These are phyloP conservation scores for Anguilla pacifica DNA, from an alignment of 2,797 vertebrate genomes.

Conservation along the genomic window DNA sequence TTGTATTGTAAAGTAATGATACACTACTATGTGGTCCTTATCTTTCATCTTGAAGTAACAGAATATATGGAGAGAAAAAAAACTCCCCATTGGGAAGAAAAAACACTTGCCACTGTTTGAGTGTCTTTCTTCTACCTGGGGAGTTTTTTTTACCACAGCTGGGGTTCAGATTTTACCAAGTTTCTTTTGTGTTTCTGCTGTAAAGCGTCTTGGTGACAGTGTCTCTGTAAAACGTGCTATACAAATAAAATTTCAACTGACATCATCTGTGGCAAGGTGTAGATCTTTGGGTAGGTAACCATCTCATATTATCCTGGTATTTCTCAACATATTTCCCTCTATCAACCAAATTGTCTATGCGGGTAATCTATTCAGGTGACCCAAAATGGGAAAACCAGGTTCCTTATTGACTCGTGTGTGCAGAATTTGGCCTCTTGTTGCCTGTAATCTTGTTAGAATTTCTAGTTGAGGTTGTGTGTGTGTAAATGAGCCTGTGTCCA, in stretches of 20 bases:
- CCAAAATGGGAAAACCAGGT: background rate
- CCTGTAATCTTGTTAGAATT: background rate
- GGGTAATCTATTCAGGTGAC: background rate
- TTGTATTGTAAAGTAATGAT: background rate
- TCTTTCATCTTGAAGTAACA: background rate
- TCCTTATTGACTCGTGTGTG: background rate
- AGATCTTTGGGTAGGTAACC: background rate
- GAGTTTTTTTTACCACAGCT: background rate
- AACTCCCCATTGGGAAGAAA: background rate
- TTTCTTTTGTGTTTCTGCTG: background rate
- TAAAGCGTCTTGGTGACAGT: background rate
- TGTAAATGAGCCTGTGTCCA: conserved; percentile 2
- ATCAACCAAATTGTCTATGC: background rate
- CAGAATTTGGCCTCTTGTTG: background rate
- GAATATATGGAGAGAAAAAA: background rate
- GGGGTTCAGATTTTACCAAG: background rate
- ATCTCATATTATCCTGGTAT: background rate
- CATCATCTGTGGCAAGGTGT: background rate
- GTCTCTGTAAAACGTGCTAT: background rate
- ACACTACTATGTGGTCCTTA: background rate
- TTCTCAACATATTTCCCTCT: background rate
- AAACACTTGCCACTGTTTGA: background rate
- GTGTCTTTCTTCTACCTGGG: background rate
- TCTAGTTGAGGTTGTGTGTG: background rate
- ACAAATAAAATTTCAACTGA: background rate